A percentile compares a stretch with the other conserved stretches of the same genome.
Evolutionary conservation across 2,797 vertebrate species (phyloP).

Genomic region (Allobates femoralis): DNA sequence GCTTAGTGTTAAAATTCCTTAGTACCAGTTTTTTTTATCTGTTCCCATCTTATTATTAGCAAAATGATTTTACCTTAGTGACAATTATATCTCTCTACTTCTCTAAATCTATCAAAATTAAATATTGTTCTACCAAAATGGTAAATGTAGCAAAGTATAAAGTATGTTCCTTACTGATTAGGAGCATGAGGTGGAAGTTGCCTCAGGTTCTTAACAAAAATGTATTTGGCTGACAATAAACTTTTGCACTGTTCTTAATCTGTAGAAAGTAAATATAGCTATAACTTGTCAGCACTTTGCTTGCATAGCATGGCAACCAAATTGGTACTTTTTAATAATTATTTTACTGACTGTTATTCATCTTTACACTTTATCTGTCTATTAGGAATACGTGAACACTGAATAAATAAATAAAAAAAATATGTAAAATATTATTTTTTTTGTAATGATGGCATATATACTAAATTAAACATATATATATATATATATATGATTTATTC

Average conservation of each 20-base stretch:
- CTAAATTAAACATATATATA: background rate
- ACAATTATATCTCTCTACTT: background rate
- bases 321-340: constrained; percentile 44
- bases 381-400: background rate
- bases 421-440: too few species aligned
- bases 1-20: background rate
- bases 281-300: constrained; percentile 61
- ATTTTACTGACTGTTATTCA: constrained; percentile 21
- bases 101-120: background rate
- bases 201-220: constrained; percentile 52
- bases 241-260: constrained; percentile 44
- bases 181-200: constrained; percentile 49
- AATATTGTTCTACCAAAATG: constrained; percentile 27
- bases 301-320: constrained; percentile 10
- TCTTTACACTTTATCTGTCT: background rate
- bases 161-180: constrained; percentile 48
- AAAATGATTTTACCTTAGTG: background rate
- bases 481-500: background rate
- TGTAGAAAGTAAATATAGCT: constrained; percentile 57
- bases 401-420: background rate
- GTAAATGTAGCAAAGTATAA: constrained; percentile 36
- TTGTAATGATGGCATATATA: background rate
- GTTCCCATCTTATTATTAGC: background rate
- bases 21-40: background rate
- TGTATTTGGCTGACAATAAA: constrained; percentile 58